Conservation (phyloP, 2,888 invertebrate genomes). For the Noctua janthe region DNA sequence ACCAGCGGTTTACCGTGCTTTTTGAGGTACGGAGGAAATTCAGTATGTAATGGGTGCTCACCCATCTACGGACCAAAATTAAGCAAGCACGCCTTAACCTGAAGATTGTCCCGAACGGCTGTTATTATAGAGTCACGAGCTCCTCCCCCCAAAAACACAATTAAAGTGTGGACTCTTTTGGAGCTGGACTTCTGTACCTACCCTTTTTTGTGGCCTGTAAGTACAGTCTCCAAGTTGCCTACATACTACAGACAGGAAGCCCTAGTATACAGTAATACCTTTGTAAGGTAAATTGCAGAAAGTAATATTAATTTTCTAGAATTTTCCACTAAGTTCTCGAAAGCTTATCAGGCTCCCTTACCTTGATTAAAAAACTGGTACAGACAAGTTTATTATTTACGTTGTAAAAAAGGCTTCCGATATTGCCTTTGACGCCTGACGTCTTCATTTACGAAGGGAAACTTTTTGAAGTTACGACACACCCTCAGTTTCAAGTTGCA, state of each 20-base stretch:
- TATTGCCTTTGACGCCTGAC: not conserved
- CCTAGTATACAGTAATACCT: not conserved
- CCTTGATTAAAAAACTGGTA: constrained; percentile 34
- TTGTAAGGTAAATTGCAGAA: constrained; percentile 9
- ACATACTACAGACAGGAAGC: not conserved
- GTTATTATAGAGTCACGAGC: too few species aligned
- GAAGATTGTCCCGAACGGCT: too few species aligned
- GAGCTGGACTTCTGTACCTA: not conserved
- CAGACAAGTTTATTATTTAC: constrained; percentile 1
- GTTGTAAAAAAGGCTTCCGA: not conserved
- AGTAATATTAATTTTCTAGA: constrained; percentile 19
- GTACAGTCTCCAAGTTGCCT: not conserved
- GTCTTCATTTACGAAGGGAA: not conserved
- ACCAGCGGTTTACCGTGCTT: too few species aligned
- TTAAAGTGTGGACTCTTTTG: not conserved
- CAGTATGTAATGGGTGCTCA: too few species aligned
- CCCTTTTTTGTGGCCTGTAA: too few species aligned
- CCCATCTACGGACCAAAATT: too few species aligned
- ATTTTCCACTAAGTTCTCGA: constrained; percentile 13
- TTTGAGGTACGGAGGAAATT: too few species aligned
- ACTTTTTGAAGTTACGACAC: not conserved
- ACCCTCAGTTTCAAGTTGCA: not conserved
- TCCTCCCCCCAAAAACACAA: not conserved
- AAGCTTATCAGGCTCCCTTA: not conserved
- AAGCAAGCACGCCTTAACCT: too few species aligned